Conservation (phyloP, 2,888 invertebrate genomes). For the Pollenia amentaria region DNA sequence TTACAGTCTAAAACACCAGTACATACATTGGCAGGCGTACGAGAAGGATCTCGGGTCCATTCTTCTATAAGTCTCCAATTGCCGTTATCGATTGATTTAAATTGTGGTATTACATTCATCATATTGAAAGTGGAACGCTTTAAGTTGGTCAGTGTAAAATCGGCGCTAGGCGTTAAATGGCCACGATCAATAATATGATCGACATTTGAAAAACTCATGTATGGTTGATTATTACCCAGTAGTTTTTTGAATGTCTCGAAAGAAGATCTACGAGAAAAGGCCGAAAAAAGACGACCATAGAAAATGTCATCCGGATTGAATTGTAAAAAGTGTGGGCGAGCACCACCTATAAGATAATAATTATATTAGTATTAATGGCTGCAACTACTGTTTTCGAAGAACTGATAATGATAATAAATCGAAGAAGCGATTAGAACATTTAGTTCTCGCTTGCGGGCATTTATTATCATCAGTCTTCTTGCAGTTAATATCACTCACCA, state of each 20-base stretch:
- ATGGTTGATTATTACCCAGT: slow-evolving; percentile 21
- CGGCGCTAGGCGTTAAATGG: slow-evolving; percentile 84
- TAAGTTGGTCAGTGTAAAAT: slow-evolving; percentile 84
- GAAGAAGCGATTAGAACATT: too few species aligned
- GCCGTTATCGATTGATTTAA: slow-evolving; percentile 85
- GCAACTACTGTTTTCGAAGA: too few species aligned
- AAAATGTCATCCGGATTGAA: slow-evolving; percentile 75
- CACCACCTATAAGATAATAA: slow-evolving; percentile 4
- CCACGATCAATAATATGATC: slow-evolving; percentile 81
- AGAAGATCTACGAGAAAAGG: slow-evolving; percentile 72
- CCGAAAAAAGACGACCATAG: slow-evolving; percentile 71
- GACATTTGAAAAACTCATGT: neutral
- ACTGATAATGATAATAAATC: too few species aligned
- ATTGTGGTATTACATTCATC: slow-evolving; percentile 85
- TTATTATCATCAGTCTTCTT: too few species aligned
- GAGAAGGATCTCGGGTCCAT: slow-evolving; percentile 81
- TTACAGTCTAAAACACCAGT: slow-evolving; percentile 61
- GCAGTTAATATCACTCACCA: slow-evolving; percentile 29
- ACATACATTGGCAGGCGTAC: slow-evolving; percentile 76
- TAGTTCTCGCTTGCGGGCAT: too few species aligned
- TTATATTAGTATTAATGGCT: neutral
- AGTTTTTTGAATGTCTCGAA: slow-evolving; percentile 36
- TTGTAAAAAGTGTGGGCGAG: slow-evolving; percentile 4
- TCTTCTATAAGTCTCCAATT: slow-evolving; percentile 86
- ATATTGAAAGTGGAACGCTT: slow-evolving; percentile 85